A percentile compares a stretch with the other conserved stretches of the same genome.
phyloP scores from a whole-genome alignment of 2,888 invertebrate species.

The Sicus ferrugineus region DNA sequence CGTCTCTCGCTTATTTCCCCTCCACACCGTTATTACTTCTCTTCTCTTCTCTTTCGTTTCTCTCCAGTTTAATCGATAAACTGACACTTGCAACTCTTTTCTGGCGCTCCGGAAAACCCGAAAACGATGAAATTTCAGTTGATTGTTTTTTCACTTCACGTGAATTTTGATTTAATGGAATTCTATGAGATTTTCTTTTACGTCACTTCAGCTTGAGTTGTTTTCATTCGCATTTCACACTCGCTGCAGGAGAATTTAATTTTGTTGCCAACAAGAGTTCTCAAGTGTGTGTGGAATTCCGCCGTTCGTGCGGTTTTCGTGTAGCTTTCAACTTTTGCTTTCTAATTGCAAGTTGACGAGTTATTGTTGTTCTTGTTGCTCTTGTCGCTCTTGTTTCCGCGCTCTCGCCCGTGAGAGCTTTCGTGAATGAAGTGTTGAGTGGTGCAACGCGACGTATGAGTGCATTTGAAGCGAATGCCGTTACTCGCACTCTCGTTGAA shows the following conservation, averaged over 20 bases:
- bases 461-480: neutral
- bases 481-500: neutral
- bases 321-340: slow-evolving; percentile 40
- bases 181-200: no score
- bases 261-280: slow-evolving; percentile 3
- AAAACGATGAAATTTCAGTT: neutral
- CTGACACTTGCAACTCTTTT: slow-evolving; percentile 11
- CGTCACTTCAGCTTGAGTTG: neutral
- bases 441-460: slow-evolving; percentile 24
- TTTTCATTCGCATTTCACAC: neutral
- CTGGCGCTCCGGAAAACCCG: no score
- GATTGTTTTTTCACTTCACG: neutral
- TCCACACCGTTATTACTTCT: neutral
- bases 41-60: neutral
- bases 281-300: neutral
- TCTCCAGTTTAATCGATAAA: slow-evolving; percentile 30
- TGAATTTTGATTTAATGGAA: no score
- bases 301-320: neutral
- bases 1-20: neutral
- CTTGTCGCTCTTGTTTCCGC: neutral
- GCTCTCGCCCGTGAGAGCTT: slow-evolving; percentile 34
- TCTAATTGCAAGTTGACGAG: slow-evolving; percentile 21
- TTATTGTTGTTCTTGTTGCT: neutral
- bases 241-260: slow-evolving; percentile 12
- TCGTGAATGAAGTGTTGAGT: slow-evolving; percentile 35